Conservation (phyloP, 2,113 vertebrate genomes). For the Piaya cayana region DNA sequence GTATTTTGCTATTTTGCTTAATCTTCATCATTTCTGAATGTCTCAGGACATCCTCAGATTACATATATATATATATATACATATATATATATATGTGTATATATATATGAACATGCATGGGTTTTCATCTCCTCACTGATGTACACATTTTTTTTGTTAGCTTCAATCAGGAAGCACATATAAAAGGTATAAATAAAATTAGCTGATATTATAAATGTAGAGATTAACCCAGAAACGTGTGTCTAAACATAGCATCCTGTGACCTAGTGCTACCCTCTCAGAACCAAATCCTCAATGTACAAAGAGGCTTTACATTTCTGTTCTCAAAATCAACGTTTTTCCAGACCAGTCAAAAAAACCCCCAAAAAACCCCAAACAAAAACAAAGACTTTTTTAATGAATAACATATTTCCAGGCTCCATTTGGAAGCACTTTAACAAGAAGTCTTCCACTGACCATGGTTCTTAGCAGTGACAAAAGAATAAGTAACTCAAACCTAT, state of each 20-base stretch:
- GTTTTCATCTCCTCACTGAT: not conserved
- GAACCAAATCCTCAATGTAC: conserved; percentile 25
- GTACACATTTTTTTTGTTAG: not conserved
- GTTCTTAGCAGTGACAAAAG: not conserved
- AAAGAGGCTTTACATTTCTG: not conserved
- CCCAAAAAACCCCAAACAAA: too few species aligned
- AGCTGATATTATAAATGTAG: not conserved
- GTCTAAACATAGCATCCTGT: conserved; percentile 41
- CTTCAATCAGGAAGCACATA: not conserved
- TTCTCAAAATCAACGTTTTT: not conserved
- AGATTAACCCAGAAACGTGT: conserved; percentile 27
- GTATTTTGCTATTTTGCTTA: not conserved
- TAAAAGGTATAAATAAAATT: not conserved
- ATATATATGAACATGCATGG: not conserved
- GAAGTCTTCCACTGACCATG: not conserved
- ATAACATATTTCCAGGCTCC: not conserved
- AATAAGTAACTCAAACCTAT: not conserved
- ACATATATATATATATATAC: too few species aligned
- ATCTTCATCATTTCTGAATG: not conserved
- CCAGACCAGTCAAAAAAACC: not conserved
- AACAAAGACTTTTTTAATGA: not conserved
- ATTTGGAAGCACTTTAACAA: not conserved
- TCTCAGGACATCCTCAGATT: accelerated
- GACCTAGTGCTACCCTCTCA: conserved; percentile 5
- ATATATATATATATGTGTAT: too few species aligned